phyloP scores from a whole-genome alignment of 1,140 invertebrate species.

The Dinoponera quadriceps region DNA sequence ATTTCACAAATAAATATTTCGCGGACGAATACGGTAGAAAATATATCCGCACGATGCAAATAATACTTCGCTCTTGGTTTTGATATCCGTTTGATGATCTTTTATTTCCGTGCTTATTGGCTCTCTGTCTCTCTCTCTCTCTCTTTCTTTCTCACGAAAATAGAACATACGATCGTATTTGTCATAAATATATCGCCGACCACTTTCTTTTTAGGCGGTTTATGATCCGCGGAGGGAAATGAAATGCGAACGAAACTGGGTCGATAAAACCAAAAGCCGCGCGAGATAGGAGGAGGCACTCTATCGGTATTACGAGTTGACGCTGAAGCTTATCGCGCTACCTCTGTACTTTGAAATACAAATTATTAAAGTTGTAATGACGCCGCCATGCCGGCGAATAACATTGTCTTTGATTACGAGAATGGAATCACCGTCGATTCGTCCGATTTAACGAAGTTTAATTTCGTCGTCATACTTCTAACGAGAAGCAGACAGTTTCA shows the following conservation, averaged over 20 bases:
- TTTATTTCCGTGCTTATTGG: constrained; percentile 12
- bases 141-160: no score
- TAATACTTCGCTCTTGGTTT: neutral
- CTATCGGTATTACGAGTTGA: neutral
- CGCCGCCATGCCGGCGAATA: constrained; percentile 57
- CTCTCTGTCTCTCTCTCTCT: no score
- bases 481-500: constrained; percentile 52
- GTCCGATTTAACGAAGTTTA: constrained; percentile 49
- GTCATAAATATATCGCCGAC: constrained; percentile 14
- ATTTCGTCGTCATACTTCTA: constrained; percentile 46
- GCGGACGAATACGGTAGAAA: constrained; percentile 5
- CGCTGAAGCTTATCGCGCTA: constrained; percentile 56
- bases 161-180: constrained; percentile 21
- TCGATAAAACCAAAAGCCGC: constrained; percentile 36
- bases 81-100: neutral
- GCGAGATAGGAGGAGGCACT: constrained; percentile 18
- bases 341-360: constrained; percentile 75
- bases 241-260: constrained; percentile 36
- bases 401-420: constrained; percentile 70
- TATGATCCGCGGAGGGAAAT: constrained; percentile 39
- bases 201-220: constrained; percentile 52
- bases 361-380: constrained; percentile 81
- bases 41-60: neutral
- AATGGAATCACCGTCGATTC: constrained; percentile 61
- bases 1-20: constrained; percentile 4